phyloP scores from a whole-genome alignment of 1,140 invertebrate genomes.

The Drosophila leontia region DNA sequence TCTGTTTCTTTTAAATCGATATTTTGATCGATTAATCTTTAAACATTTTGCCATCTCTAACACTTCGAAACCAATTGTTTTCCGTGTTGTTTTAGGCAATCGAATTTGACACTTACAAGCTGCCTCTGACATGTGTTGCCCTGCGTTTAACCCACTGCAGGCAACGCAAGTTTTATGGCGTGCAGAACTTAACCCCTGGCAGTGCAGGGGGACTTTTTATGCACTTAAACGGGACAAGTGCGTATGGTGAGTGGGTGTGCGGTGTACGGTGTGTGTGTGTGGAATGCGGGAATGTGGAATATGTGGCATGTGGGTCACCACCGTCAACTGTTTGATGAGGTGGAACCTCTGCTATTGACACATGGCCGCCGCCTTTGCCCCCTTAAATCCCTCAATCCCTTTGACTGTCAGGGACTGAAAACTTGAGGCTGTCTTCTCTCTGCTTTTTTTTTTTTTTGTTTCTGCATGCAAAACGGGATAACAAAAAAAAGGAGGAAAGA shows the following conservation, averaged over 20 bases:
- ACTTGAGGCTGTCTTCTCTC: slow-evolving; percentile 16
- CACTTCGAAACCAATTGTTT: not conserved
- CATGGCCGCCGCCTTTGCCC: slow-evolving; percentile 3
- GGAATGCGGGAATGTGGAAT: not conserved
- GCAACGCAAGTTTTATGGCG: slow-evolving; percentile 27
- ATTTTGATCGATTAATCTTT: not conserved
- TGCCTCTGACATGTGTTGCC: slow-evolving; percentile 56
- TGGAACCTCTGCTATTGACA: slow-evolving; percentile 51
- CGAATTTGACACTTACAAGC: slow-evolving; percentile 66
- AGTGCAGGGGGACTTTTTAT: slow-evolving; percentile 45
- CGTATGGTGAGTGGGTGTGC: slow-evolving; percentile 12
- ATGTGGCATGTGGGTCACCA: slow-evolving; percentile 55
- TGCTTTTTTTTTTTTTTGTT: slow-evolving; percentile 2
- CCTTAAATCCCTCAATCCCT: slow-evolving; percentile 3
- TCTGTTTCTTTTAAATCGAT: not conserved
- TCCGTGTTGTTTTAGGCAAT: slow-evolving; percentile 27
- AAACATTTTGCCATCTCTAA: not conserved
- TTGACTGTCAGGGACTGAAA: slow-evolving; percentile 24
- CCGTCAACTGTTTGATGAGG: slow-evolving; percentile 55
- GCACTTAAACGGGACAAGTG: slow-evolving; percentile 45
- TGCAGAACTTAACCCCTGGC: slow-evolving; percentile 18
- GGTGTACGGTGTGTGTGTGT: slow-evolving; percentile 4
- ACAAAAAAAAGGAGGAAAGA: slow-evolving; percentile 2
- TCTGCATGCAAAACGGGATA: slow-evolving; percentile 17
- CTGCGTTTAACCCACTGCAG: slow-evolving; percentile 39